Percentiles rank a stretch among this genome's conserved stretches.
phyloP scores from a whole-genome alignment of 1,140 invertebrate species.

The Drosophila mojavensis region DNA sequence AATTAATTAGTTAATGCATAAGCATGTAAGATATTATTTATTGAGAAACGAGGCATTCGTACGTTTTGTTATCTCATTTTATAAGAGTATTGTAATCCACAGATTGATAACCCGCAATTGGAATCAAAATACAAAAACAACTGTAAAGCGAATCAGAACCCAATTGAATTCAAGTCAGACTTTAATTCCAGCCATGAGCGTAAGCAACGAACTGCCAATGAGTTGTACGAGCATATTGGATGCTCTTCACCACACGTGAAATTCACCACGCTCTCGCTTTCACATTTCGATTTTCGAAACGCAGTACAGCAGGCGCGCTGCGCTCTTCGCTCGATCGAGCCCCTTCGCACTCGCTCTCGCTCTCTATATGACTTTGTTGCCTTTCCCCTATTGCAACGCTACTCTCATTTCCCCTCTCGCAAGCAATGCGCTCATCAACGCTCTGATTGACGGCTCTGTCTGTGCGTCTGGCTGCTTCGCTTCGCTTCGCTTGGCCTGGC shows the following conservation, averaged over 20 bases:
- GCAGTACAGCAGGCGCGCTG: background rate
- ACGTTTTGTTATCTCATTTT: too few species aligned
- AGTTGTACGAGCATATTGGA: background rate
- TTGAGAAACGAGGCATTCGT: too few species aligned
- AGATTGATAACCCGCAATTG: too few species aligned
- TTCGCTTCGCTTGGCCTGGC: background rate
- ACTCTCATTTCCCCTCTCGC: background rate
- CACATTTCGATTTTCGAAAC: conserved; percentile 69
- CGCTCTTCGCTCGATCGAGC: background rate
- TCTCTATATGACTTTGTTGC: background rate
- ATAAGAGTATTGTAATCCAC: too few species aligned
- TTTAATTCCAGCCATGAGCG: conserved; percentile 5
- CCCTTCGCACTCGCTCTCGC: background rate
- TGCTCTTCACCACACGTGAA: conserved; percentile 51
- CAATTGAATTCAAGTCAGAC: conserved; percentile 26
- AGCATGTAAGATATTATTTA: too few species aligned
- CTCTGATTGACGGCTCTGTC: conserved; percentile 39
- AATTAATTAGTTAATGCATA: too few species aligned
- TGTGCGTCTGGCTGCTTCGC: background rate
- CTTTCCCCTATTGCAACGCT: conserved; percentile 16
- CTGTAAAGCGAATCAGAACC: conserved; percentile 22
- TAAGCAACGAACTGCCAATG: conserved; percentile 29
- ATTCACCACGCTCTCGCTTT: conserved; percentile 33
- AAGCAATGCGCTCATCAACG: conserved; percentile 18
- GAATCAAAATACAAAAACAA: background rate